Percentiles rank a stretch among this genome's conserved stretches.
Evolutionary conservation across 2,113 vertebrate species (phyloP).

Genomic region (Platysternon megacephalum): DNA sequence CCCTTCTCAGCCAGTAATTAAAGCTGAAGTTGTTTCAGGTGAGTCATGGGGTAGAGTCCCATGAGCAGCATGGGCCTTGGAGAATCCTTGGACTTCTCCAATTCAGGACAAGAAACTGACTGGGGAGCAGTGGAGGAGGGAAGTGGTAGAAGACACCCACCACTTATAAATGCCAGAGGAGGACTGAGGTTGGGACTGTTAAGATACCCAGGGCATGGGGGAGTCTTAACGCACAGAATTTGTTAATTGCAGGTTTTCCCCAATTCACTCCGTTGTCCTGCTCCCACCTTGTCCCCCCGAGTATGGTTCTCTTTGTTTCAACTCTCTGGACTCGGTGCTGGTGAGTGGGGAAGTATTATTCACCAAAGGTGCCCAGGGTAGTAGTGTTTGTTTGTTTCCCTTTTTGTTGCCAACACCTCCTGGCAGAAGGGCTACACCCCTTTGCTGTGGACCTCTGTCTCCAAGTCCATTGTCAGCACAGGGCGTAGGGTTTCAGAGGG

Average conservation of each 20-base stretch:
- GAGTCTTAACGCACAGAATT: neutral
- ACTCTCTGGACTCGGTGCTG: neutral
- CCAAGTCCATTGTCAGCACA: too few relatives aligned
- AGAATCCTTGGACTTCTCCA: neutral
- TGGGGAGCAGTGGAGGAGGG: neutral
- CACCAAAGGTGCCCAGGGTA: neutral
- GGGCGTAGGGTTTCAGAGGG: too few relatives aligned
- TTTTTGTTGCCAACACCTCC: too few relatives aligned
- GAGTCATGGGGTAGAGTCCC: neutral
- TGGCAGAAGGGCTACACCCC: too few relatives aligned
- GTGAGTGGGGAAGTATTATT: neutral
- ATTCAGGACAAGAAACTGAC: neutral
- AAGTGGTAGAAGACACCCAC: neutral
- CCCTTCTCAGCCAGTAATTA: neutral
- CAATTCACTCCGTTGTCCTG: neutral
- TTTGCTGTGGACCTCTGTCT: too few relatives aligned
- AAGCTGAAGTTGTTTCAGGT: neutral
- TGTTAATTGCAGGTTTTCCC: neutral
- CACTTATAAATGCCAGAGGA: neutral
- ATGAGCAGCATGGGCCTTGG: neutral
- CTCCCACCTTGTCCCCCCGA: neutral
- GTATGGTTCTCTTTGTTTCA: neutral
- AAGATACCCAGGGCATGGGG: neutral
- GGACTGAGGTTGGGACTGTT: neutral
- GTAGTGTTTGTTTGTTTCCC: too few relatives aligned